These are phyloP conservation scores for Poeciliopsis gracilis DNA, from an alignment of 2,797 vertebrate species.

Conservation along the genomic window DNA sequence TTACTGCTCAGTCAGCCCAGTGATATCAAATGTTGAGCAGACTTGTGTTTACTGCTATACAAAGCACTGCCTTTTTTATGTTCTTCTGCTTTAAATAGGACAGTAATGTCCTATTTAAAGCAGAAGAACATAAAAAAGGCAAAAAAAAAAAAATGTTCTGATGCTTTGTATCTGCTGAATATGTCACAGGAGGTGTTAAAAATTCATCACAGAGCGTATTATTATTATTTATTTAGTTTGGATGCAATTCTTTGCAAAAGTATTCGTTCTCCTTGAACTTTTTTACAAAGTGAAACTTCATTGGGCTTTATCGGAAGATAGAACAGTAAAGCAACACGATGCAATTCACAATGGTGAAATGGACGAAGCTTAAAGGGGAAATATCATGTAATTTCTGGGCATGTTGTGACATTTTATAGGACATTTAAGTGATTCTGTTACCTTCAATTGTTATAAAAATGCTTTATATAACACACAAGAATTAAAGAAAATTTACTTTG, in stretches of 20 bases:
- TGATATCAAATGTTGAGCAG: slow-evolving; percentile 57
- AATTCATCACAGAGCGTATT: not conserved
- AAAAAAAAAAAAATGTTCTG: not conserved
- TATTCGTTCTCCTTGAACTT: not conserved
- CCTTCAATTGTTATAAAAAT: too few relatives aligned
- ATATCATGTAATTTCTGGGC: too few relatives aligned
- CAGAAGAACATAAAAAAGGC: not conserved
- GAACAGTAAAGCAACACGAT: not conserved
- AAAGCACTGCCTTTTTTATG: slow-evolving; percentile 22
- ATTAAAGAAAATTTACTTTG: too few relatives aligned
- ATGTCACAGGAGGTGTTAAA: not conserved
- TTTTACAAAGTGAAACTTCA: not conserved
- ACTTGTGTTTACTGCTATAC: slow-evolving; percentile 39
- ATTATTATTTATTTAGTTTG: not conserved
- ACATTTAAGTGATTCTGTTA: too few relatives aligned
- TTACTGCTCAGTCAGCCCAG: slow-evolving; percentile 54
- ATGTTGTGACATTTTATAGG: too few relatives aligned
- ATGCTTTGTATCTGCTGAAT: not conserved
- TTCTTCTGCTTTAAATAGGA: not conserved
- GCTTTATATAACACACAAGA: too few relatives aligned
- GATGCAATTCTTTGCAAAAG: not conserved
- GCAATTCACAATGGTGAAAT: not conserved
- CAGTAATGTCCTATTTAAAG: not conserved
- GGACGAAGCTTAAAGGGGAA: not conserved
- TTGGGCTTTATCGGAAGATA: not conserved